phyloP scores from a whole-genome alignment of 2,888 invertebrate species.

The Epinotia ramella region DNA sequence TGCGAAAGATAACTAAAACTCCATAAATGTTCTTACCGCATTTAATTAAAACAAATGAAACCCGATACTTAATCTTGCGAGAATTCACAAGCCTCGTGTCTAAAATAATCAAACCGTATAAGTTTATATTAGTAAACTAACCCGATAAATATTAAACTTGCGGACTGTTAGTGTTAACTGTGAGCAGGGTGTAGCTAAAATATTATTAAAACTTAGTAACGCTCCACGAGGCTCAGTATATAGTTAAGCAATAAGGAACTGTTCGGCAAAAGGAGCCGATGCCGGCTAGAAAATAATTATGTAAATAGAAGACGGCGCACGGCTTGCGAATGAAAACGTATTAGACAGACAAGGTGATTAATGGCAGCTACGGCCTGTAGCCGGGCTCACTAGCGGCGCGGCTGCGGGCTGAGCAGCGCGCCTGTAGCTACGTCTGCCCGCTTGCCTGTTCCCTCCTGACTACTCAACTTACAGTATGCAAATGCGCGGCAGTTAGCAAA shows the following conservation, averaged over 20 bases:
- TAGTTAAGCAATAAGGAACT: conserved; percentile 68
- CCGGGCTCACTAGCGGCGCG: conserved; percentile 54
- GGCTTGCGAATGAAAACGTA: conserved; percentile 80
- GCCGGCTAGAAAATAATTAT: conserved; percentile 80
- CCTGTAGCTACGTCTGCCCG: conserved; percentile 31
- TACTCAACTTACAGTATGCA: conserved; percentile 69
- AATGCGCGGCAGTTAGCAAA: conserved; percentile 75
- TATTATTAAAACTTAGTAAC: conserved; percentile 80
- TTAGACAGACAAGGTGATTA: conserved; percentile 83
- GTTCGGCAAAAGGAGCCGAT: conserved; percentile 65
- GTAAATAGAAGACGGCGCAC: conserved; percentile 76
- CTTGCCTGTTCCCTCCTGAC: conserved; percentile 42
- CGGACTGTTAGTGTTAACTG: conserved; percentile 66
- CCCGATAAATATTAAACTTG: conserved; percentile 74
- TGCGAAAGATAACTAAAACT: not conserved
- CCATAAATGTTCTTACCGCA: conserved; percentile 20
- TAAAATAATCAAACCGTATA: conserved; percentile 58
- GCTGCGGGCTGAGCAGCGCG: conserved; percentile 19
- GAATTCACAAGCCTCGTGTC: conserved; percentile 60
- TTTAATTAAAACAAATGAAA: conserved; percentile 67
- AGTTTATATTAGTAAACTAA: conserved; percentile 69
- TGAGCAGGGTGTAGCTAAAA: conserved; percentile 73
- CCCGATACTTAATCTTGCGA: conserved; percentile 64
- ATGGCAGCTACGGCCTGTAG: conserved; percentile 70
- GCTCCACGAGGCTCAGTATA: conserved; percentile 66